Percentiles rank a stretch among this genome's conserved stretches.
phyloP scores from a whole-genome alignment of 1,140 invertebrate genomes.

The Metopolophium dirhodum region DNA sequence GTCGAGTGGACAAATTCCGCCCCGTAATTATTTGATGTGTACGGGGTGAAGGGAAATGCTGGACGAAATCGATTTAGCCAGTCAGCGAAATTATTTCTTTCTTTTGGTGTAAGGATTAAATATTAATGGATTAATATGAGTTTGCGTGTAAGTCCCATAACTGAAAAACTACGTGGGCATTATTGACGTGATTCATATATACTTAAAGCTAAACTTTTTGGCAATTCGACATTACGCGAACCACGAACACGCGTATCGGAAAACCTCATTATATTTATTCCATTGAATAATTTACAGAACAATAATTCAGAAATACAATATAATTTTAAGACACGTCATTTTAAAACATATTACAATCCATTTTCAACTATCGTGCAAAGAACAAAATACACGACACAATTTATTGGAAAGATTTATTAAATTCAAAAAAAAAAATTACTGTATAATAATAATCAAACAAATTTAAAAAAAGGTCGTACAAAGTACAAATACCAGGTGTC shows the following conservation, averaged over 20 bases:
- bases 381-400: not conserved
- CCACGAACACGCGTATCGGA: not conserved
- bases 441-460: not conserved
- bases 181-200: conserved; percentile 26
- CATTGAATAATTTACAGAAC: not conserved
- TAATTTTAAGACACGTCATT: not conserved
- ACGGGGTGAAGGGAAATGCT: not conserved
- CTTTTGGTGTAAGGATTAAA: not conserved
- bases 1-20: conserved; percentile 44
- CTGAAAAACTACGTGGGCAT: not conserved
- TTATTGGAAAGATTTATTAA: not conserved
- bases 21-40: conserved; percentile 51
- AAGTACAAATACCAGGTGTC: not conserved
- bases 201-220: not conserved
- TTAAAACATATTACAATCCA: not conserved
- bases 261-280: conserved; percentile 17
- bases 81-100: conserved; percentile 47
- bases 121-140: conserved; percentile 48
- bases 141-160: conserved; percentile 6
- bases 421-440: not conserved
- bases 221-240: not conserved
- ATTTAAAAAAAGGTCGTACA: not conserved
- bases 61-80: conserved; percentile 43
- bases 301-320: not conserved
- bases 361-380: not conserved